Percentiles rank a stretch among this genome's conserved stretches.
These are phyloP conservation scores for Microchrysa polita DNA, from an alignment of 2,888 invertebrate species.

Conservation along the genomic window DNA sequence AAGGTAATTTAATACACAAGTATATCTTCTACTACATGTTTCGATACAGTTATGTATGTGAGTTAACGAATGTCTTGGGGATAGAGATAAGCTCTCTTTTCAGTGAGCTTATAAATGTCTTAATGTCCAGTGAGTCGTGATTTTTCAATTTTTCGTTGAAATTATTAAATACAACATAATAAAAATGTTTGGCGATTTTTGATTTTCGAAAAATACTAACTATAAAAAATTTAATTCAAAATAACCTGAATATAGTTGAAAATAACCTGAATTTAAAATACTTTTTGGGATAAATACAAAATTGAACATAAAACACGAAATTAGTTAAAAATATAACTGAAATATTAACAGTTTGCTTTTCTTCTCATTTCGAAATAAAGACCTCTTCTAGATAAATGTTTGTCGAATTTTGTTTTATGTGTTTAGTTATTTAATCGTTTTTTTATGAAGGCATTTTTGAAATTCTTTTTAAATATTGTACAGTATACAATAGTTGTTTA, in stretches of 20 bases:
- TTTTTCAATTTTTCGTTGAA: neutral
- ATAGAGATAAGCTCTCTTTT: slow-evolving; percentile 24
- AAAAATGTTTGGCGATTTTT: no score
- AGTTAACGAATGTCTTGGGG: slow-evolving; percentile 38
- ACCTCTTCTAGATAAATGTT: no score
- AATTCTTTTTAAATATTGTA: no score
- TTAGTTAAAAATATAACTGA: neutral
- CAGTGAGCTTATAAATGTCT: slow-evolving; percentile 22
- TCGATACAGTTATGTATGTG: neutral
- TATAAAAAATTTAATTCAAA: neutral
- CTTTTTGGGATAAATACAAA: neutral
- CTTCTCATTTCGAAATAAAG: no score
- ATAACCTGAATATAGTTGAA: no score
- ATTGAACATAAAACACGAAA: neutral
- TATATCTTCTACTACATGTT: no score
- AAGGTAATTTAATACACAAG: neutral
- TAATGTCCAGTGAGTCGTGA: slow-evolving; percentile 14
- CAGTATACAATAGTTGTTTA: neutral
- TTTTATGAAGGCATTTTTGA: no score
- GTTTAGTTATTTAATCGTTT: no score
- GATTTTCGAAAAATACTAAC: no score
- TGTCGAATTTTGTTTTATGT: no score
- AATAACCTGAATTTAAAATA: no score
- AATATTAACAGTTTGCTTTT: no score
- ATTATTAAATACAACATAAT: slow-evolving; percentile 4